A percentile compares a stretch with the other conserved stretches of the same genome.
These are phyloP conservation scores for Drosophila niveifrons DNA, from an alignment of 2,888 invertebrate genomes.

Conservation along the genomic window DNA sequence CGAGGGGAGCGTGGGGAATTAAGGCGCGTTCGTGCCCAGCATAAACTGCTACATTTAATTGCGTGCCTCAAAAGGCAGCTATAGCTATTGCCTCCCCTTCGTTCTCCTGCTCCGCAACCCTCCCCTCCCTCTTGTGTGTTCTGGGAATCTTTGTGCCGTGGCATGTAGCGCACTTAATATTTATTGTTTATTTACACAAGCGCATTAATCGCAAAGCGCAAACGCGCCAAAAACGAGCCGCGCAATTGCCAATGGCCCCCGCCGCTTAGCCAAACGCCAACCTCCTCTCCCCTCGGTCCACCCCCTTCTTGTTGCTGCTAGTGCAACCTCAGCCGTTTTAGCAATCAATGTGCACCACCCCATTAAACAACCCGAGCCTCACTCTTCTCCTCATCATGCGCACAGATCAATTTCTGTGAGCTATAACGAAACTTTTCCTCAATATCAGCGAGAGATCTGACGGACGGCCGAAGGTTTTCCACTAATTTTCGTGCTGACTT, in stretches of 20 bases:
- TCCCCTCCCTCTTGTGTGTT: conserved; percentile 20
- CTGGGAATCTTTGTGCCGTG: conserved; percentile 60
- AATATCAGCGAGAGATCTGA: conserved; percentile 41
- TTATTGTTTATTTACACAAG: conserved; percentile 81
- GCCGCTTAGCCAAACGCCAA: conserved; percentile 9
- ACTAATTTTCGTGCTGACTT: conserved; percentile 29
- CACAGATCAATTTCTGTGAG: conserved; percentile 26
- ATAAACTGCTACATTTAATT: conserved; percentile 69
- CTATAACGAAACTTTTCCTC: conserved; percentile 37
- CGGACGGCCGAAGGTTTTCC: conserved; percentile 41
- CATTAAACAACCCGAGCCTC: conserved; percentile 6
- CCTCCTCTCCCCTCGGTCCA: neutral
- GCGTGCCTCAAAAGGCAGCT: conserved; percentile 42
- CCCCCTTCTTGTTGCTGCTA: neutral
- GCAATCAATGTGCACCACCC: conserved; percentile 28
- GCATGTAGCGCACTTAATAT: conserved; percentile 76
- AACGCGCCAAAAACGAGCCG: conserved; percentile 76
- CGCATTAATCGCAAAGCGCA: conserved; percentile 79
- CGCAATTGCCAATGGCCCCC: conserved; percentile 66
- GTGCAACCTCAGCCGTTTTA: conserved; percentile 10
- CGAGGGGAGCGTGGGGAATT: neutral
- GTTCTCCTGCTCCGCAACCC: neutral
- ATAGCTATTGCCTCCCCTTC: conserved; percentile 1
- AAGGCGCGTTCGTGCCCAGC: conserved; percentile 45
- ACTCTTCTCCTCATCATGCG: conserved; percentile 1